A percentile compares a stretch with the other conserved stretches of the same genome.
phyloP scores from a whole-genome alignment of 2,113 vertebrate genomes.

The Ceuthmochares aereus region DNA sequence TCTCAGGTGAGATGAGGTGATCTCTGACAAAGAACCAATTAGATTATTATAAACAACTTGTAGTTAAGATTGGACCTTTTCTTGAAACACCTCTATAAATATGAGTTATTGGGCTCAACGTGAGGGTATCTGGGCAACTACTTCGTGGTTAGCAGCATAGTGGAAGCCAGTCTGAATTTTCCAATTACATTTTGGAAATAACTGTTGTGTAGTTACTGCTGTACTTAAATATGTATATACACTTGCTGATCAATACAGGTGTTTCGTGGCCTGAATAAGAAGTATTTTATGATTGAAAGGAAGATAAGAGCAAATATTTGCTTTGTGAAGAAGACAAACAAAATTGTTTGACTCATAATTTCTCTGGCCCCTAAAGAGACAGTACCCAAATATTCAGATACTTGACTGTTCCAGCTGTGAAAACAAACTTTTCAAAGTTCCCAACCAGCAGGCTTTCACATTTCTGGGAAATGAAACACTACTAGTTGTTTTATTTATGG shows the following conservation, averaged over 20 bases:
- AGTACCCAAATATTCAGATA: constrained; percentile 47
- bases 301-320: background rate
- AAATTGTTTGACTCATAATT: background rate
- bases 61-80: background rate
- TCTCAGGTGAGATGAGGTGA: constrained; percentile 46
- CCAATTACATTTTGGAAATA: background rate
- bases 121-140: background rate
- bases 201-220: background rate
- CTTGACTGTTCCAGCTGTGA: constrained; percentile 68
- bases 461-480: constrained; percentile 74
- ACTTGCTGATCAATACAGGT: background rate
- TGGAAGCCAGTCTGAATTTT: background rate
- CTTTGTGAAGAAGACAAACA: background rate
- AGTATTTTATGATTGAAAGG: background rate
- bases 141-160: rapidly evolving
- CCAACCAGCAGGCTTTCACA: constrained; percentile 69
- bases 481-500: constrained; percentile 70
- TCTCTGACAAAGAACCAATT: constrained; percentile 30
- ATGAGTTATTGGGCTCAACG: rapidly evolving
- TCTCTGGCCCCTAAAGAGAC: constrained; percentile 21
- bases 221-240: background rate
- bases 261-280: background rate
- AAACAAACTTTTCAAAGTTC: constrained; percentile 72
- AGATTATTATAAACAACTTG: constrained; percentile 58
- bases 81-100: background rate